Evolutionary conservation across 2,888 invertebrate species (phyloP).

Genomic region (Plebejus anna): DNA sequence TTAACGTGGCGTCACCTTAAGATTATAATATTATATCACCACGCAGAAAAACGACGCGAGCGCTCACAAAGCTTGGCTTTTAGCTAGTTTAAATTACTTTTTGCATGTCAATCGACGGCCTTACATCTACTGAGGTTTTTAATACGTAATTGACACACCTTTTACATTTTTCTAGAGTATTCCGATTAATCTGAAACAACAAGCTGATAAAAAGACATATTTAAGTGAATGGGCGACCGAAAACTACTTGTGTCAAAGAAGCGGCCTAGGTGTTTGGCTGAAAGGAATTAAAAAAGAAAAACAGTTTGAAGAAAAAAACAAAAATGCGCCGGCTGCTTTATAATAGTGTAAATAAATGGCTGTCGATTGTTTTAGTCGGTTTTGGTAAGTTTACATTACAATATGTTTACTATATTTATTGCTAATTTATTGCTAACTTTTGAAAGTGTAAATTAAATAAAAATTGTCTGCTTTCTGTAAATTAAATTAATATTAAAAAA

Average conservation of each 20-base stretch:
- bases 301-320: background rate
- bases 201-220: slow-evolving; percentile 6
- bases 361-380: background rate
- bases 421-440: too few relatives aligned
- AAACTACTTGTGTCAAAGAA: background rate
- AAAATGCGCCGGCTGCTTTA: background rate
- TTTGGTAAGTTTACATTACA: background rate
- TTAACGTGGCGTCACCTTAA: too few relatives aligned
- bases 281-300: background rate
- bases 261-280: background rate
- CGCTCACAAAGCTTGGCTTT: too few relatives aligned
- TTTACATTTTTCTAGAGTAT: background rate
- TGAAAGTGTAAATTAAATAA: too few relatives aligned
- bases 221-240: background rate
- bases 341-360: background rate
- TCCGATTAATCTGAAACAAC: background rate
- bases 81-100: background rate
- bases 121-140: background rate
- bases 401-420: background rate
- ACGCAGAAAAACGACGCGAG: too few relatives aligned
- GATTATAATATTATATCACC: too few relatives aligned
- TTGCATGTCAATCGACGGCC: background rate
- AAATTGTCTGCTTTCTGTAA: too few relatives aligned
- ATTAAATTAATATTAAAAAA: too few relatives aligned
- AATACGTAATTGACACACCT: background rate